Base-by-base conservation (phyloP, 1,140 invertebrate genomes). In the Lepidurus arcticus region DNA sequence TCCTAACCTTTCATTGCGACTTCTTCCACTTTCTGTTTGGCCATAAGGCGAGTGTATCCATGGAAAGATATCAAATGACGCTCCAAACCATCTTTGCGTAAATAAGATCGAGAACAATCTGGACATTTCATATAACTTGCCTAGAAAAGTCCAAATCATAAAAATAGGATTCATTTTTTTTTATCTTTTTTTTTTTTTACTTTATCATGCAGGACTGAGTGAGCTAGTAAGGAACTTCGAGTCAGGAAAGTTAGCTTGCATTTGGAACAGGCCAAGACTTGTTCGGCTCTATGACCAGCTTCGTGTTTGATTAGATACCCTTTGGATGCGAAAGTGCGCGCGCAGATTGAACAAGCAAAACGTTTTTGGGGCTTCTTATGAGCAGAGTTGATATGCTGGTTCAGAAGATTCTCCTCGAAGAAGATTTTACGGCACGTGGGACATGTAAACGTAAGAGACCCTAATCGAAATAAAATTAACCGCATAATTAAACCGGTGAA, bases 341-440 rank as follows among this genome's bases (percentile, higher is more conserved):
- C 21, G 53, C 53, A 65, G 53, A 65, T 65, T 13, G 53, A 65
- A 65, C 53, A 65, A 65, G 53, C 53, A 65, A 13, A 65, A 65
- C 53, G 53, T 65, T 16, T 65, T 65, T 65, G 53, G 16, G 53
- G 53, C 53, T 65, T 65, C 53, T 16, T 65, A 65, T 65, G 53
- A 13, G 53, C 53, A 65, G 53, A 13, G 21, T 21, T 65, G 7
- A 65, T 1, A 21, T 65, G 53, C 53, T 65, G 53, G 53, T 65
- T 16, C 53, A 65, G 21, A 9, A 65, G 53, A 65, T 65, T 21
- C 21, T 65, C 16, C 1, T 65, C 53, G 21, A 65, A 21, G 13
- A 65, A 65, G 6, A 65, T 21, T 65, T 65, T 65, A 65, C 53
- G 53, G 53, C 53, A 65, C 8, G 53, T 65, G 4, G 53, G 53